A percentile compares a stretch with the other conserved stretches of the same genome.
Conservation (phyloP, 2,888 invertebrate genomes). For the Cataglyphis livida region DNA sequence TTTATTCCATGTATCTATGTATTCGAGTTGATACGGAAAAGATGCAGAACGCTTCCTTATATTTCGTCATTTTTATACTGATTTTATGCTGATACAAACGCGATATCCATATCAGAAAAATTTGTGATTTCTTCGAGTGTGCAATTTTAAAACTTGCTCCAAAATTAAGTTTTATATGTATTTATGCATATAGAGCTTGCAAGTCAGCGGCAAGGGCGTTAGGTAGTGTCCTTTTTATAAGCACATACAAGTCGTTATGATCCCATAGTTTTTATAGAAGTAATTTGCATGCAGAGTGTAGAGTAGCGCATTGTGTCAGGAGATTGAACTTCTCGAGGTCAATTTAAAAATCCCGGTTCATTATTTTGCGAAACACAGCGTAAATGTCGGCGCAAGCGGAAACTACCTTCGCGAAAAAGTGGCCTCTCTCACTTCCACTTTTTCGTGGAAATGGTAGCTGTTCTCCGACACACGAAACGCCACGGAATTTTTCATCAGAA, state of each 20-base stretch:
- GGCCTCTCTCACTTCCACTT: conserved; percentile 15
- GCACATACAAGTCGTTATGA: conserved; percentile 51
- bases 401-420: conserved; percentile 31
- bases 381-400: conserved; percentile 30
- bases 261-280: conserved; percentile 75
- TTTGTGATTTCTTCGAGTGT: not conserved
- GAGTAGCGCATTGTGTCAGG: conserved; percentile 72
- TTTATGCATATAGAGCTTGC: not conserved
- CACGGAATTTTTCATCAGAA: conserved; percentile 12
- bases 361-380: conserved; percentile 59
- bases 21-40: not conserved
- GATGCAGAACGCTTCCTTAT: not conserved
- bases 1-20: not conserved
- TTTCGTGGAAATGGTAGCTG: conserved; percentile 35
- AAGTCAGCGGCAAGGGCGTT: conserved; percentile 2
- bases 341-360: conserved; percentile 62
- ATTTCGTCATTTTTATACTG: not conserved
- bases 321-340: conserved; percentile 76
- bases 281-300: conserved; percentile 78
- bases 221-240: conserved; percentile 34
- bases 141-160: not conserved
- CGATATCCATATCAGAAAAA: not conserved
- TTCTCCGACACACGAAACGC: conserved; percentile 1
- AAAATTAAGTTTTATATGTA: conserved; percentile 25
- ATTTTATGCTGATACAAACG: not conserved